Conservation (phyloP, 2,113 vertebrate species). For the Ophthalmolycus amberensis region DNA sequence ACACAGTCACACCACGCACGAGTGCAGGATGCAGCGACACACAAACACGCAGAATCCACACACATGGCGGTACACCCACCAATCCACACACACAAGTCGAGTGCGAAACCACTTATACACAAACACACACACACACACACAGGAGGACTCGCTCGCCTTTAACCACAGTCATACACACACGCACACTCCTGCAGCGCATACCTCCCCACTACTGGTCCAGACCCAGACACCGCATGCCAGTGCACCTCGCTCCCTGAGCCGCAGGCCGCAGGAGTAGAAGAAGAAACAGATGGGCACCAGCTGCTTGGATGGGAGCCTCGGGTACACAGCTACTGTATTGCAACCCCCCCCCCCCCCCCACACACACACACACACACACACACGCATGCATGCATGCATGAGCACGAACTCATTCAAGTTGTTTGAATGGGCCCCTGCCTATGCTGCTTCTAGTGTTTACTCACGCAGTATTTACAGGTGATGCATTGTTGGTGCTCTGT, state of each 20-base stretch:
- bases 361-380: background rate
- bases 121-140: slow-evolving; percentile 63
- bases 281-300: slow-evolving; percentile 83
- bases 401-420: slow-evolving; percentile 52
- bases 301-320: slow-evolving; percentile 79
- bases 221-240: slow-evolving; percentile 78
- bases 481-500: slow-evolving; percentile 19
- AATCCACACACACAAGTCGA: slow-evolving; percentile 21
- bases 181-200: slow-evolving; percentile 70
- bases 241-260: slow-evolving; percentile 76
- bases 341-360: slow-evolving; percentile 47
- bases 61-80: slow-evolving; percentile 12
- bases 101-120: slow-evolving; percentile 62
- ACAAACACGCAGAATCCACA: slow-evolving; percentile 26
- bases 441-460: slow-evolving; percentile 40
- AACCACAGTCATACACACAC: slow-evolving; percentile 71
- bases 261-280: slow-evolving; percentile 74
- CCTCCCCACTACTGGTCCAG: slow-evolving; percentile 70
- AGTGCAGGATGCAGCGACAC: slow-evolving; percentile 39
- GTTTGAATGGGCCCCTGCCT: slow-evolving; percentile 48
- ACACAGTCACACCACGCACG: slow-evolving; percentile 40
- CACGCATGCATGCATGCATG: slow-evolving; percentile 29
- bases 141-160: slow-evolving; percentile 53
- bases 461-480: slow-evolving; percentile 39
- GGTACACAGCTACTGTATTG: slow-evolving; percentile 81